Base-by-base conservation (phyloP, 2,888 invertebrate species). In the Cyclophora punctaria region DNA sequence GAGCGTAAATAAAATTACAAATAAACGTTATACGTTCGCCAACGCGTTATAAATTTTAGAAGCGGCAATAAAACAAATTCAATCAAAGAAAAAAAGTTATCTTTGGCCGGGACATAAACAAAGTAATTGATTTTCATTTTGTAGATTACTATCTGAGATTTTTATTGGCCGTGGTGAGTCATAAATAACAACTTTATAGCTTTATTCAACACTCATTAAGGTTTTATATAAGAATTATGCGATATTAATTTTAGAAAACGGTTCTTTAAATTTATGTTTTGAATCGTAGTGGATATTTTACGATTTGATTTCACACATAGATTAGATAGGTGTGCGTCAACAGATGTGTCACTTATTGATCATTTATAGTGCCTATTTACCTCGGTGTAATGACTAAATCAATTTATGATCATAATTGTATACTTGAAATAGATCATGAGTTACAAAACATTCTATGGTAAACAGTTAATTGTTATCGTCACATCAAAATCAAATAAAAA, bases 181-280 rank as follows among this genome's bases (percentile, higher is more conserved):
- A 68, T 84, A 85, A 83, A 83, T 83, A 71, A 70, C 57, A 55
- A 52, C 64, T 83, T 83, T 84, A 85, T 83, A 66, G 77, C 83
- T 84, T 78, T 85, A 85, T 85, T 83, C 80, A 72, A 77, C 76
- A 76, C 80, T 83, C 83, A 84, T 85, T 84, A 83, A 78, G 73
- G 78, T 78, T 83, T 83, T 80, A 83, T 80, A 77, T 76, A 73
- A 73, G 72, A 75, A 78, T 81, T 82, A 85, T 80, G 78, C 79
- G 75, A 75, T 83, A 85, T 83, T 83, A 83, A 84, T 83, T 78
- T 83, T 80, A 80, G 80, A 83, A 81, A 83, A 81, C 75, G 75
- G 70, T 69, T 68, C 66, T 75, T 66, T 70, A 45, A 74, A 75
- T 83, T 81, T 83, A 83, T 75, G 67, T 63, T 57, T 61, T 57